These are phyloP conservation scores for Antheraea mylitta DNA, from an alignment of 1,140 invertebrate genomes.

Conservation along the genomic window DNA sequence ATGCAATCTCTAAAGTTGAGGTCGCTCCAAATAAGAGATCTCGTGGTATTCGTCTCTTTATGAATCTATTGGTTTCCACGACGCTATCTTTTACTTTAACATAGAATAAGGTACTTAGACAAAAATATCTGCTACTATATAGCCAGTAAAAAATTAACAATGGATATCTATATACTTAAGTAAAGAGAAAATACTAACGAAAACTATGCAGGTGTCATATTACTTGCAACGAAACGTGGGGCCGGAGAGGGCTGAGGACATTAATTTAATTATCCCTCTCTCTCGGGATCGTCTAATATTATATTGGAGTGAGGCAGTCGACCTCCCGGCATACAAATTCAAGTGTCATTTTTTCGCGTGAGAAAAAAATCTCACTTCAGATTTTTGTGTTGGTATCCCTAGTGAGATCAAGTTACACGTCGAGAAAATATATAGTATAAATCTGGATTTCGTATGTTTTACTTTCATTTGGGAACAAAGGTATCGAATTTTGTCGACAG, in stretches of 20 bases:
- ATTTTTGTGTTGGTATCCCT: slow-evolving; percentile 62
- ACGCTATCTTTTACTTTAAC: too few relatives aligned
- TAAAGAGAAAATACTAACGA: slow-evolving; percentile 5
- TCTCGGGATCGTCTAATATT: slow-evolving; percentile 74
- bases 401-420: slow-evolving; percentile 61
- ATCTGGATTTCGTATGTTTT: slow-evolving; percentile 38
- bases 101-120: too few relatives aligned
- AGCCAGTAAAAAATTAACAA: too few relatives aligned
- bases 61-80: too few relatives aligned
- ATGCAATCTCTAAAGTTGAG: too few relatives aligned
- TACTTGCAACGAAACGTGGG: slow-evolving; percentile 60
- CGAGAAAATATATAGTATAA: slow-evolving; percentile 51
- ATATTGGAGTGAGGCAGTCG: slow-evolving; percentile 51
- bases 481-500: not conserved
- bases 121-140: too few relatives aligned
- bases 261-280: slow-evolving; percentile 79
- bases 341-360: slow-evolving; percentile 73
- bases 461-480: not conserved
- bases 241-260: slow-evolving; percentile 67
- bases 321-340: slow-evolving; percentile 56
- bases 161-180: too few relatives aligned
- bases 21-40: too few relatives aligned
- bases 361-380: slow-evolving; percentile 74
- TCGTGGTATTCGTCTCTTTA: too few relatives aligned
- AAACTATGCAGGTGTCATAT: slow-evolving; percentile 75